These are phyloP conservation scores for Paramormyrops hopkinsi DNA, from an alignment of 2,797 vertebrate species.

Conservation along the genomic window DNA sequence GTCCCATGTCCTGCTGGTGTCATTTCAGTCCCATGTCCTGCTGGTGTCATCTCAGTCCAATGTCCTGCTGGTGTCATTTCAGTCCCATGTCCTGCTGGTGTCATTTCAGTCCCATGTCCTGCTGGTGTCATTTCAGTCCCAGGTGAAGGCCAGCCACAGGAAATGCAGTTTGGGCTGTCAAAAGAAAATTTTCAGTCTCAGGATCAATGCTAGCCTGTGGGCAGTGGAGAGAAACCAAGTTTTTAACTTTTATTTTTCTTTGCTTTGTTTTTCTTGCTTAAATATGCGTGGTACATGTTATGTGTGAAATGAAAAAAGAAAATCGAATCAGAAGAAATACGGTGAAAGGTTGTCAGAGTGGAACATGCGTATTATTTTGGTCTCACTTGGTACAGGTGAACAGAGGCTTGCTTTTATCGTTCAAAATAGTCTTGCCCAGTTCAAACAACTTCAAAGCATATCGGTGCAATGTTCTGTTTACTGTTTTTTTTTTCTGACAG, in stretches of 20 bases:
- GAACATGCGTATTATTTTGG: conserved; percentile 13
- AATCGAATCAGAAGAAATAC: background rate
- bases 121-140: background rate
- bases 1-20: background rate
- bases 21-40: background rate
- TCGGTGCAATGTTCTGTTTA: conserved; percentile 18
- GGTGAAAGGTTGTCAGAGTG: background rate
- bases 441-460: conserved; percentile 34
- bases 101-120: background rate
- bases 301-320: conserved; percentile 7
- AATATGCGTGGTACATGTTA: conserved; percentile 7
- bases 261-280: conserved; percentile 15
- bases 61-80: background rate
- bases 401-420: conserved; percentile 6
- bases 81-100: background rate
- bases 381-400: conserved; percentile 9
- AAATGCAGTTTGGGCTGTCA: background rate
- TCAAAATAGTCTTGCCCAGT: conserved; percentile 19
- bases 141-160: background rate
- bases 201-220: conserved; percentile 40
- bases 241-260: conserved; percentile 28
- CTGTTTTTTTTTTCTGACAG: conserved; percentile 24
- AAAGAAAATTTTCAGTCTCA: background rate
- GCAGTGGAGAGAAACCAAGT: conserved; percentile 49
- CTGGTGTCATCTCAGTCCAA: no score